phyloP scores from a whole-genome alignment of 1,140 invertebrate genomes.

The Asobara japonica region DNA sequence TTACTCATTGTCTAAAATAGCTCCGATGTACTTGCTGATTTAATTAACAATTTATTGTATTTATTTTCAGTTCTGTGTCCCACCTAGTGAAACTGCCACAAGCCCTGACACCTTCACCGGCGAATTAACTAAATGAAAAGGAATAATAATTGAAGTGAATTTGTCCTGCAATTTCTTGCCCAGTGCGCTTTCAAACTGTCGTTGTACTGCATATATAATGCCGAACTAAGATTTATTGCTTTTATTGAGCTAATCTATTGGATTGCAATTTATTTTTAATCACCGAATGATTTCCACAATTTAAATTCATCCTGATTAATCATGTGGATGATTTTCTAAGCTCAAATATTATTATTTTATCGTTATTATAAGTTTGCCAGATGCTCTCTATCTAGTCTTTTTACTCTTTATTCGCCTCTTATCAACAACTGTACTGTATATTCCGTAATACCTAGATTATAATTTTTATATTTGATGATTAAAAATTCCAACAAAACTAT shows the following conservation, averaged over 20 bases:
- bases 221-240: slow-evolving; percentile 16
- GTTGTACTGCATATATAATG: slow-evolving; percentile 49
- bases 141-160: slow-evolving; percentile 47
- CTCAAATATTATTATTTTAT: slow-evolving; percentile 13
- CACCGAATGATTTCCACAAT: neutral
- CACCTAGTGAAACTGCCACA: slow-evolving; percentile 52
- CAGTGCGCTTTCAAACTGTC: slow-evolving; percentile 61
- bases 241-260: slow-evolving; percentile 4
- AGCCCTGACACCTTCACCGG: slow-evolving; percentile 34
- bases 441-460: slow-evolving; percentile 19
- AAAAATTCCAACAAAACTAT: neutral
- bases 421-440: slow-evolving; percentile 17
- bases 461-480: slow-evolving; percentile 25
- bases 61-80: slow-evolving; percentile 59
- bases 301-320: neutral
- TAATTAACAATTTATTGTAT: slow-evolving; percentile 24
- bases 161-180: slow-evolving; percentile 59
- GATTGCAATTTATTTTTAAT: slow-evolving; percentile 4
- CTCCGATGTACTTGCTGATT: too few species aligned
- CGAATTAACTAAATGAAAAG: slow-evolving; percentile 43
- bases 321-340: neutral
- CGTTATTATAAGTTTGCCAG: slow-evolving; percentile 13
- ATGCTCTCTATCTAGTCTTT: slow-evolving; percentile 30
- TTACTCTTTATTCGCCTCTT: slow-evolving; percentile 9
- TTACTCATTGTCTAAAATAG: too few species aligned